Evolutionary conservation across 2,797 vertebrate species (phyloP).

Genomic region (Ispidina picta): DNA sequence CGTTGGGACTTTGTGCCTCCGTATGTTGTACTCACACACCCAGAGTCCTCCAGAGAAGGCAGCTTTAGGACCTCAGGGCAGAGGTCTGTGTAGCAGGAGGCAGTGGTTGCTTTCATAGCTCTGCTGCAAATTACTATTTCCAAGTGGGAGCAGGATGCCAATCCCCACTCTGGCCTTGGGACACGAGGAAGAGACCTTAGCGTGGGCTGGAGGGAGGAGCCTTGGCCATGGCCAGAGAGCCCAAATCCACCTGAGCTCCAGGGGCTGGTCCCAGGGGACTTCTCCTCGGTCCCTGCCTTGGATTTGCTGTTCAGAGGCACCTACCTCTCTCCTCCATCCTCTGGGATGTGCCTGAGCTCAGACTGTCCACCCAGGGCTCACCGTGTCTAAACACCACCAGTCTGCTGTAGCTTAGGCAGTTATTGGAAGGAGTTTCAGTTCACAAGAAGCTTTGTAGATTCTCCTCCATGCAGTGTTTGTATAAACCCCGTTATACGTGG

Average conservation of each 20-base stretch:
- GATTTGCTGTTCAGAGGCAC: neutral
- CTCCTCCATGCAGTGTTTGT: slow-evolving; percentile 10
- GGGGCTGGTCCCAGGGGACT: neutral
- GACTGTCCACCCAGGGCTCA: neutral
- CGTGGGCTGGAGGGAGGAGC: neutral
- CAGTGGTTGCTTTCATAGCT: neutral
- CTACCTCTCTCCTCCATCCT: neutral
- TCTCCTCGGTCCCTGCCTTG: accelerated
- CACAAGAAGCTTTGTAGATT: neutral
- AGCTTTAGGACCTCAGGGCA: neutral
- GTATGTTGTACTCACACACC: neutral
- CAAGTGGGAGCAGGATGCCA: neutral
- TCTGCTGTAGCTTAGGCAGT: neutral
- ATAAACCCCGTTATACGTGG: accelerated
- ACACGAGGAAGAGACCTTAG: neutral
- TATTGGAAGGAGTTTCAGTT: neutral
- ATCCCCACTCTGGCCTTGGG: neutral
- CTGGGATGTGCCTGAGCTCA: neutral
- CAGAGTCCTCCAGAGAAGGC: neutral
- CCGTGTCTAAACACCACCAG: accelerated
- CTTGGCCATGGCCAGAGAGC: neutral
- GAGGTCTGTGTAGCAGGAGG: neutral
- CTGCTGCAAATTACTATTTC: neutral
- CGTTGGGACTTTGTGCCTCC: neutral
- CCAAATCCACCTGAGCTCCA: neutral